Percentiles rank a stretch among this genome's conserved stretches.
Evolutionary conservation across 92 coral and sea anemone genomes (phyloP).

Genomic region (Diadumene lineata): DNA sequence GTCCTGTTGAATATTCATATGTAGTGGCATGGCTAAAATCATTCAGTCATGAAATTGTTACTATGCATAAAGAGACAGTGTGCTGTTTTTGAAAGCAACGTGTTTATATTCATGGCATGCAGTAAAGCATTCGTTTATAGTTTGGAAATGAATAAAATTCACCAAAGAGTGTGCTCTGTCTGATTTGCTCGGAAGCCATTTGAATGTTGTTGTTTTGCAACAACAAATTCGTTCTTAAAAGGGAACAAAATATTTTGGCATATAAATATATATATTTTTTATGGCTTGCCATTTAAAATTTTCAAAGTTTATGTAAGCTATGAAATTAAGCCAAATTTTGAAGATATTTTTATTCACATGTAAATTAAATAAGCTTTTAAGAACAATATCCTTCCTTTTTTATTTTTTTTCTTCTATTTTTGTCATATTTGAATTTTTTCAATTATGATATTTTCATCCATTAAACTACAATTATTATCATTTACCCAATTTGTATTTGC

Average conservation of each 20-base stretch:
- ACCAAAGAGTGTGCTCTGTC: too few relatives aligned
- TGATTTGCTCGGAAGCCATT: not conserved
- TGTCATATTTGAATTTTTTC: too few relatives aligned
- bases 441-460: too few relatives aligned
- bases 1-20: constrained; percentile 34
- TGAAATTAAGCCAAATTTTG: too few relatives aligned
- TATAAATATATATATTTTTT: not conserved
- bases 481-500: too few relatives aligned
- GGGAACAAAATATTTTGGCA: not conserved
- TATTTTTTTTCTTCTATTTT: too few relatives aligned
- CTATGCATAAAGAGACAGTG: not conserved
- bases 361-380: too few relatives aligned
- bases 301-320: not conserved
- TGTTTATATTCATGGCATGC: not conserved
- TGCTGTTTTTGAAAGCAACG: not conserved
- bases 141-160: too few relatives aligned
- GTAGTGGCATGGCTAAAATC: constrained; percentile 13
- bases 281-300: not conserved
- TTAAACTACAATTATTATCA: too few relatives aligned
- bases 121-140: not conserved
- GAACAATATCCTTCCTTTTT: too few relatives aligned
- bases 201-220: not conserved
- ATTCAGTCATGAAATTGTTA: constrained; percentile 21
- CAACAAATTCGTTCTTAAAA: not conserved
- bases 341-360: too few relatives aligned